Evolutionary conservation across 2,113 vertebrate species (phyloP), one percentile per base, ranked within the genome.

Genomic region (Gnathonemus longibarbis): DNA sequence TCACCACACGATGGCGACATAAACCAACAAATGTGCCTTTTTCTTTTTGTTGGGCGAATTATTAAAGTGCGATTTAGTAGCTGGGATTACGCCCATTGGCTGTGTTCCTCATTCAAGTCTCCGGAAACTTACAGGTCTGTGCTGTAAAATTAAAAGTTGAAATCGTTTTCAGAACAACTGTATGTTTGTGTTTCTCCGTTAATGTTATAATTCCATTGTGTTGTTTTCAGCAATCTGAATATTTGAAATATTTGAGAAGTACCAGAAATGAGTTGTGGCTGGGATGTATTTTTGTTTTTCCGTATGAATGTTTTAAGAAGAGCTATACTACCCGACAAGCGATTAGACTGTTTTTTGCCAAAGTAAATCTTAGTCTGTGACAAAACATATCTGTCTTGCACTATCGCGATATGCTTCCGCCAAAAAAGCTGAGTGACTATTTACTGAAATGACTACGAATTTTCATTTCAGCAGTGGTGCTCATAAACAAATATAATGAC

Each of bases 81-180:
- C 27, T 31, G 15, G 6, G 49, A 21, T 39, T 80, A 48, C 88
- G n/a, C 24, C 13, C 66, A 21, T 35, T 52, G 48, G 3, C 31
- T 21, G 46, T 50, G 88, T 70, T 50, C 88, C 45, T 89, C 70
- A 19, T 56, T 46, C 24, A 46, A 46, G 70, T 45, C 58, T 45
- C 90, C 21, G 39, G n/a, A 89, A 27, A 89, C 39, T 93, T 31
- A 50, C 42, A 94, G 94, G 95, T 95, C 89, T 70, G 94, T 94
- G 6, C 1, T 85, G 56, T 15, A 7, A 27, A 86, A 86, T 90
- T 52, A 53, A 17, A 87, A 87, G 27, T 50, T 86, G 2, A 42
- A 45, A 21, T 24, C 1, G 21, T 84, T 46, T 84, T 84, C 39
- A 46, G 80, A 46, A 17, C 31, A 74, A 31, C 11, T 35, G 31